Conservation (phyloP, 2,888 invertebrate genomes). For the Ophion obscuratus region DNA sequence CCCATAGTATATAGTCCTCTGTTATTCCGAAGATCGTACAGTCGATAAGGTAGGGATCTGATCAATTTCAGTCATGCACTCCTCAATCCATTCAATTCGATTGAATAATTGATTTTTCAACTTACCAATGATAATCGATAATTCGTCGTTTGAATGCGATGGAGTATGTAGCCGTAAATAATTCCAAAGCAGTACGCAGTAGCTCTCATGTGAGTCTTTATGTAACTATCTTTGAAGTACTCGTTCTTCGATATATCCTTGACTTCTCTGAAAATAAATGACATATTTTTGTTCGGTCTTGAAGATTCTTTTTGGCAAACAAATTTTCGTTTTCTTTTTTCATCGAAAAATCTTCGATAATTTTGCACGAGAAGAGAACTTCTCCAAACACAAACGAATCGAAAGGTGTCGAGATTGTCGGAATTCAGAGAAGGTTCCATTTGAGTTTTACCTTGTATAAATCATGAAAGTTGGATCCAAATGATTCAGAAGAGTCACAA, state of each 20-base stretch:
- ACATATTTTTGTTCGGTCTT: not conserved
- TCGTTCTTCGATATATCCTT: slow-evolving; percentile 87
- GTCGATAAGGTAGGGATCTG: not conserved
- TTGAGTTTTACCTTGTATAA: slow-evolving; percentile 87
- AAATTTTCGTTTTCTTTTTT: not conserved
- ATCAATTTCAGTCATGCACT: not conserved
- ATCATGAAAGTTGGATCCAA: slow-evolving; percentile 89
- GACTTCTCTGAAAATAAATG: slow-evolving; percentile 86
- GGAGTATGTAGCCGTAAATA: slow-evolving; percentile 88
- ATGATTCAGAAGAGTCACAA: slow-evolving; percentile 86
- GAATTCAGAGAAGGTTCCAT: not conserved
- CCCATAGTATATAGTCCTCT: not conserved
- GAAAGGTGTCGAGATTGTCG: not conserved
- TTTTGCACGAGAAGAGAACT: not conserved
- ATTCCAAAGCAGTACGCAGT: slow-evolving; percentile 89
- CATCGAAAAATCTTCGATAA: no score
- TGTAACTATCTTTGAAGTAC: slow-evolving; percentile 88
- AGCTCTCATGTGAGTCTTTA: slow-evolving; percentile 91
- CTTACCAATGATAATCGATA: slow-evolving; percentile 68
- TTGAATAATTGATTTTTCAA: not conserved
- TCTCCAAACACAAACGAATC: no score
- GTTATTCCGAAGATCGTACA: not conserved
- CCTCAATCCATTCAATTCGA: not conserved
- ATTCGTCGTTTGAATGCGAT: slow-evolving; percentile 86
- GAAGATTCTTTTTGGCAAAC: not conserved